These are phyloP conservation scores for Habrosyne pyritoides DNA, from an alignment of 2,888 invertebrate species.

Conservation along the genomic window DNA sequence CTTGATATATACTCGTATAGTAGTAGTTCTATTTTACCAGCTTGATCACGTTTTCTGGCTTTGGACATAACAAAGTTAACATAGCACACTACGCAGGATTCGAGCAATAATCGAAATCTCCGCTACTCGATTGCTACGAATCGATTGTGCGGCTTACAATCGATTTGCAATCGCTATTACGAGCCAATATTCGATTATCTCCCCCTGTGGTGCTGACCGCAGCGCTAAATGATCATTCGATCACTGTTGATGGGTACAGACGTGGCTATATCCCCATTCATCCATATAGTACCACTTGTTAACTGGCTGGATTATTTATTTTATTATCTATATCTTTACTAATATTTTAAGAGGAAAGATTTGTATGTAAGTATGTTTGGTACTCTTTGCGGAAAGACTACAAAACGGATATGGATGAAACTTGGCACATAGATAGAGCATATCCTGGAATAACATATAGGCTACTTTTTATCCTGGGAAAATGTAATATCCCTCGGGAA, in stretches of 20 bases:
- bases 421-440: too few species aligned
- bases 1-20: too few species aligned
- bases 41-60: too few species aligned
- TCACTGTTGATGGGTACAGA: conserved; percentile 29
- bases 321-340: neutral
- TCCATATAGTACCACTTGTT: neutral
- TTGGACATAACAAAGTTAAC: too few species aligned
- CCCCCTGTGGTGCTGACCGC: conserved; percentile 42
- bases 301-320: neutral
- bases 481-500: too few species aligned
- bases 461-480: too few species aligned
- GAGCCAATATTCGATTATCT: conserved; percentile 63
- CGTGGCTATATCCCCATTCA: conserved; percentile 13
- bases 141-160: conserved; percentile 63
- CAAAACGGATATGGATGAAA: too few species aligned
- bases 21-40: too few species aligned
- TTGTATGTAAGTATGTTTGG: too few species aligned
- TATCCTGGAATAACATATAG: too few species aligned
- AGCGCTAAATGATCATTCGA: conserved; percentile 41
- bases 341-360: too few species aligned
- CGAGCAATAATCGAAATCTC: conserved; percentile 14
- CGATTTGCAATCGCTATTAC: conserved; percentile 68
- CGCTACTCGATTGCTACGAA: conserved; percentile 43
- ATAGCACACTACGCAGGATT: neutral
- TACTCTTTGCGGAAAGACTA: too few species aligned